Evolutionary conservation across 2,797 vertebrate species (phyloP).

Genomic region (Pangasius larnaudii): DNA sequence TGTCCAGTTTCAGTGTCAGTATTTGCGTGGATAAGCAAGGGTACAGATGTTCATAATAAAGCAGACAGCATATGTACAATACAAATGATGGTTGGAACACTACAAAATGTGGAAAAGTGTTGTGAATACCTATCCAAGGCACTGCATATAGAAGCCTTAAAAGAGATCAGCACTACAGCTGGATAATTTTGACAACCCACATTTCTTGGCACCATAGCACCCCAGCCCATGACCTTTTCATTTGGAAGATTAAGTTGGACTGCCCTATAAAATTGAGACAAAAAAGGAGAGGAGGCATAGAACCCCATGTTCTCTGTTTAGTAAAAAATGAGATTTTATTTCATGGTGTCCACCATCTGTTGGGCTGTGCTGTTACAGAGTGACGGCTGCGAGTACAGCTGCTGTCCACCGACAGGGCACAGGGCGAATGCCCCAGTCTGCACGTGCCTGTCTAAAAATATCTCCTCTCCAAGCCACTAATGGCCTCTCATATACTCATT

Average conservation of each 20-base stretch:
- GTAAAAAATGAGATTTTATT: conserved; percentile 63
- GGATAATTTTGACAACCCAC: neutral
- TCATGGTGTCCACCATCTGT: conserved; percentile 77
- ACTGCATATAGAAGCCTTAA: neutral
- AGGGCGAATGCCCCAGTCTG: conserved; percentile 53
- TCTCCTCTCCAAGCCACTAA: conserved; percentile 54
- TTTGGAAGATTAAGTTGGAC: conserved; percentile 42
- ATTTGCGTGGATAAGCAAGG: neutral
- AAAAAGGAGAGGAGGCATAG: conserved; percentile 66
- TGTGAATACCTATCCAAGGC: neutral
- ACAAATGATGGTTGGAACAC: neutral
- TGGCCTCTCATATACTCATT: conserved; percentile 60
- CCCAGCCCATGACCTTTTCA: conserved; percentile 30
- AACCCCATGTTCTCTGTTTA: conserved; percentile 76
- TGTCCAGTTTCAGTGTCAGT: neutral
- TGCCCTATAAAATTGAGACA: conserved; percentile 40
- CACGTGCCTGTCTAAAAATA: conserved; percentile 68
- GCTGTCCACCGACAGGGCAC: conserved; percentile 67
- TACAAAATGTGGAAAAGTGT: neutral
- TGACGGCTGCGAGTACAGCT: conserved; percentile 67
- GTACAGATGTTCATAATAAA: neutral
- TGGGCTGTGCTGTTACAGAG: conserved; percentile 62
- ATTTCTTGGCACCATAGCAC: conserved; percentile 19
- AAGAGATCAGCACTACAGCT: conserved; percentile 3
- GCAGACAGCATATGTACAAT: neutral